Conservation (phyloP, 2,113 vertebrate genomes). For the Zeus faber region DNA sequence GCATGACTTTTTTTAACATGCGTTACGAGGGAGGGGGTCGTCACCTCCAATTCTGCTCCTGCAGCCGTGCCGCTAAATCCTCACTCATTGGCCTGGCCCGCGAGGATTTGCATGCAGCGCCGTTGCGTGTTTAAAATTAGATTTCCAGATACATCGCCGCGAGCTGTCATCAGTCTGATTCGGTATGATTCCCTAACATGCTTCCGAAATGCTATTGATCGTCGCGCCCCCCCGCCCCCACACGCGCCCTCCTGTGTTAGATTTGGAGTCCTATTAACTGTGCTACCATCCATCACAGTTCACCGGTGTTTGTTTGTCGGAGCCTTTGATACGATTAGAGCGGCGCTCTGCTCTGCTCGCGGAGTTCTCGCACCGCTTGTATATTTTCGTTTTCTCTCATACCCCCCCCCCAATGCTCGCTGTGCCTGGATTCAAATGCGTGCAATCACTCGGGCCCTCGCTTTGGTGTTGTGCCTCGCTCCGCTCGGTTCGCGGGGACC, state of each 20-base stretch:
- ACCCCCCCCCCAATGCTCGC: not conserved
- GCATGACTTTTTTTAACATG: no score
- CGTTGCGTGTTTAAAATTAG: conserved; percentile 54
- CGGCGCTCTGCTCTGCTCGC: not conserved
- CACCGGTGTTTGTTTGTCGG: conserved; percentile 65
- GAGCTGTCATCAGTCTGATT: conserved; percentile 67
- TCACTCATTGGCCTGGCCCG: no score
- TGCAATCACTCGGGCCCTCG: conserved; percentile 36
- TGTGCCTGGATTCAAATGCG: conserved; percentile 28
- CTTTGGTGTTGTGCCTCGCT: conserved; percentile 46
- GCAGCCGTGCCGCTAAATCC: no score
- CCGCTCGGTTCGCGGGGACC: conserved; percentile 43
- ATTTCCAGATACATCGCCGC: conserved; percentile 60
- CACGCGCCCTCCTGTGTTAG: conserved; percentile 20
- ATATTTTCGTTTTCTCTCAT: conserved; percentile 29
- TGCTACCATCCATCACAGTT: conserved; percentile 64
- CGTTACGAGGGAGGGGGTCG: no score
- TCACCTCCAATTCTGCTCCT: no score
- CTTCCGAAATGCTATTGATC: conserved; percentile 62
- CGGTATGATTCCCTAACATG: conserved; percentile 59
- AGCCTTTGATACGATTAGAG: conserved; percentile 70
- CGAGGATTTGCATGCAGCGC: no score
- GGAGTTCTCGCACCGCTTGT: conserved; percentile 21
- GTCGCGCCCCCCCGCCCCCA: not conserved
- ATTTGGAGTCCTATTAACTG: conserved; percentile 62